Evolutionary conservation across 2,888 invertebrate species (phyloP).

Genomic region (Esperia sulphurella): DNA sequence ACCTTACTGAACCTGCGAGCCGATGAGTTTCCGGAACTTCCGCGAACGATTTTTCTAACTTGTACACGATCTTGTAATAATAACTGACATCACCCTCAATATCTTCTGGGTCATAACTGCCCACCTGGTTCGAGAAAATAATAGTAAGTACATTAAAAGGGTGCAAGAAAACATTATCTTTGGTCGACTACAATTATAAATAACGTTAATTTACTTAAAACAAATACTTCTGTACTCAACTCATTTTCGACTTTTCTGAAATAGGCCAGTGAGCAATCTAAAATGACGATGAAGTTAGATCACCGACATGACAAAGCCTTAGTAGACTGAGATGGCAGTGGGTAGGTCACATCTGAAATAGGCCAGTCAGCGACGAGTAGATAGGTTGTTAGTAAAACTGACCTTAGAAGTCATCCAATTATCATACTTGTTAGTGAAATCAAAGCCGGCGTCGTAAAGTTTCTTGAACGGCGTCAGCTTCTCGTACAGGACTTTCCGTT

Average conservation of each 20-base stretch:
- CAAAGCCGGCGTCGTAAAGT: conserved; percentile 92
- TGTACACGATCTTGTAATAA: conserved; percentile 86
- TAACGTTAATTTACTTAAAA: too few species aligned
- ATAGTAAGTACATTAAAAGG: too few species aligned
- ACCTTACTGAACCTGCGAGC: conserved; percentile 82
- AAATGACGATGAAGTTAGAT: too few species aligned
- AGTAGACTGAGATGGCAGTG: too few species aligned
- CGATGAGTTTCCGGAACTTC: conserved; percentile 86
- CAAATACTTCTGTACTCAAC: too few species aligned
- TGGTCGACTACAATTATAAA: too few species aligned
- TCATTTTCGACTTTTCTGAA: too few species aligned
- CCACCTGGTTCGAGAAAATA: conserved; percentile 86
- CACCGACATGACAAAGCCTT: too few species aligned
- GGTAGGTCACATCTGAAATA: too few species aligned
- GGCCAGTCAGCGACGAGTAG: too few species aligned
- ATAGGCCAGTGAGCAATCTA: too few species aligned
- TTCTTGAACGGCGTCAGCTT: conserved; percentile 91
- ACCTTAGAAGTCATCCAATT: conserved; percentile 89
- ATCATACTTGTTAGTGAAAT: conserved; percentile 90
- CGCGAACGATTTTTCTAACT: conserved; percentile 91
- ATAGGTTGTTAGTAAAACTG: conserved; percentile 5
- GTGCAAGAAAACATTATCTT: too few species aligned
- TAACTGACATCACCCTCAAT: conserved; percentile 90
- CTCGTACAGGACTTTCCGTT: conserved; percentile 88
- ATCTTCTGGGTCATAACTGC: conserved; percentile 91